Evolutionary conservation across 1,140 invertebrate genomes (phyloP).

Genomic region (Macrobrachium nipponense): DNA sequence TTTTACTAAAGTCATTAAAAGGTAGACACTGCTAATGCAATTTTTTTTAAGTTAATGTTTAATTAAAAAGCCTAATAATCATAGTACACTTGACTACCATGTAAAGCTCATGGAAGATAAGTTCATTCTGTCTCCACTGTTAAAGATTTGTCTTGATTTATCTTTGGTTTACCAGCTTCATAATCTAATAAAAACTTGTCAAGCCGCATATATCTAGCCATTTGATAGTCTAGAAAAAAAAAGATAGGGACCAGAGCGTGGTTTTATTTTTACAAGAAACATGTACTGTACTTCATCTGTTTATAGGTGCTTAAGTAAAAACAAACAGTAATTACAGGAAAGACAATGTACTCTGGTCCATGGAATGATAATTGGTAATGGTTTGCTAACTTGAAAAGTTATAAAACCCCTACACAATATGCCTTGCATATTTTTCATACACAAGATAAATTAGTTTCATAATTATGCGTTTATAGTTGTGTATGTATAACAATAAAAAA

Average conservation of each 20-base stretch:
- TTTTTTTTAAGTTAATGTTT: too few relatives aligned
- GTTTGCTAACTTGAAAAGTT: slow-evolving; percentile 4
- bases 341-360: slow-evolving; percentile 36
- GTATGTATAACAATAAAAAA: neutral
- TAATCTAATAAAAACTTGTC: slow-evolving; percentile 8
- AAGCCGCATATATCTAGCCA: slow-evolving; percentile 27
- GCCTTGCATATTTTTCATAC: neutral
- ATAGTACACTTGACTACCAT: too few relatives aligned
- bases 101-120: too few relatives aligned
- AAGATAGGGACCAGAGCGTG: slow-evolving; percentile 33
- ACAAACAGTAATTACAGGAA: slow-evolving; percentile 1
- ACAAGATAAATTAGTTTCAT: neutral
- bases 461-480: neutral
- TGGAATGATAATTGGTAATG: slow-evolving; percentile 40
- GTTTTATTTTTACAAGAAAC: slow-evolving; percentile 18
- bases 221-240: slow-evolving; percentile 31
- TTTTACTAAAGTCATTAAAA: too few relatives aligned
- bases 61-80: too few relatives aligned
- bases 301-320: slow-evolving; percentile 20
- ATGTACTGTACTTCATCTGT: slow-evolving; percentile 18
- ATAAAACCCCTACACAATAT: neutral
- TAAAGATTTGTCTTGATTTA: neutral
- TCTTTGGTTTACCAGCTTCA: slow-evolving; percentile 41
- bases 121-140: neutral
- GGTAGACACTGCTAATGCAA: too few relatives aligned